Conservation (phyloP, 2,113 vertebrate genomes). For the Dasypus novemcinctus region DNA sequence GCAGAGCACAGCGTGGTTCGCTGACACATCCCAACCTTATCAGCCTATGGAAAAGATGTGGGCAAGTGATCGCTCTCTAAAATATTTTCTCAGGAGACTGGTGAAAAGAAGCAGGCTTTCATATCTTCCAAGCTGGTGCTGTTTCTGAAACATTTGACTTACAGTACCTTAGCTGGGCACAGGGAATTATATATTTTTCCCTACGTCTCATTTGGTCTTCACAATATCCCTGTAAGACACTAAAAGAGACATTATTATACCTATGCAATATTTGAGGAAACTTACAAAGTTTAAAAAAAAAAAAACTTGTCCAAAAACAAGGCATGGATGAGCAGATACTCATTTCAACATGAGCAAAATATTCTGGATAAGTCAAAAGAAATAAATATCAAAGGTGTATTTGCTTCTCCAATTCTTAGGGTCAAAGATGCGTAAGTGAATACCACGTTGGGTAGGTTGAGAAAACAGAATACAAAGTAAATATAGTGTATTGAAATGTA, state of each 20-base stretch:
- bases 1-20: neutral
- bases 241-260: neutral
- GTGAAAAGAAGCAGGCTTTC: neutral
- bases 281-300: conserved; percentile 8
- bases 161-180: neutral
- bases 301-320: neutral
- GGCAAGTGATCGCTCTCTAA: neutral
- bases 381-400: conserved; percentile 20
- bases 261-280: neutral
- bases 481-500: neutral
- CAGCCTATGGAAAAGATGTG: neutral
- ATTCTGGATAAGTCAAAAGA: neutral
- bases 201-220: neutral
- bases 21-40: neutral
- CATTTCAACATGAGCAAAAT: conserved; percentile 33
- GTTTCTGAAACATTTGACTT: neutral
- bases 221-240: neutral
- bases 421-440: neutral
- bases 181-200: neutral
- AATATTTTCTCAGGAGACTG: neutral
- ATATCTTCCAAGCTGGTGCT: neutral
- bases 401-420: neutral
- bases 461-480: conserved; percentile 1
- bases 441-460: neutral
- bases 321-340: neutral